Percentiles rank a stretch among this genome's conserved stretches.
Evolutionary conservation across 1,140 invertebrate species (phyloP).

Genomic region (Zaprionus nigranus): DNA sequence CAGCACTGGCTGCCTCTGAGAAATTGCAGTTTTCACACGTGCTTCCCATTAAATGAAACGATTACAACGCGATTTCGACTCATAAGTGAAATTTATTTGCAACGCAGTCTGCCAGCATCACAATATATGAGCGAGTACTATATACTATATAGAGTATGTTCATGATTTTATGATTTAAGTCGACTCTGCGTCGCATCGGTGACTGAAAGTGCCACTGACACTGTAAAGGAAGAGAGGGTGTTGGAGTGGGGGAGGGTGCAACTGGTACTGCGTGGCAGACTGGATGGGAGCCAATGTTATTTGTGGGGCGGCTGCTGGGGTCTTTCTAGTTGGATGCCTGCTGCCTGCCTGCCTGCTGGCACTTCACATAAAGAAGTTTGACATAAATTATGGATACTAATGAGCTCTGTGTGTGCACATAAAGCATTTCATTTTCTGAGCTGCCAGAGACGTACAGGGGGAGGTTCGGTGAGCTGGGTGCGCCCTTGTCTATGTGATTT

Average conservation of each 20-base stretch:
- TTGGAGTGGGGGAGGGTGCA: neutral
- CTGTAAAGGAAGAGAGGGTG: neutral
- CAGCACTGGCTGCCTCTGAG: slow-evolving; percentile 37
- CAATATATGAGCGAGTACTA: slow-evolving; percentile 28
- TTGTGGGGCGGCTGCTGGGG: slow-evolving; percentile 49
- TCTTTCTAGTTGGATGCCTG: slow-evolving; percentile 25
- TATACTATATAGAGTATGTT: slow-evolving; percentile 37
- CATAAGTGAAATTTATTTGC: slow-evolving; percentile 83
- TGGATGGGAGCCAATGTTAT: slow-evolving; percentile 35
- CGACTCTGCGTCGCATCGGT: slow-evolving; percentile 21
- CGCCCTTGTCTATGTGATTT: slow-evolving; percentile 23
- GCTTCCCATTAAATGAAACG: slow-evolving; percentile 82
- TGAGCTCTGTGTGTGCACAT: slow-evolving; percentile 72
- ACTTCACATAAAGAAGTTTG: slow-evolving; percentile 78
- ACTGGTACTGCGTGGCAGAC: neutral
- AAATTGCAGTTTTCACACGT: slow-evolving; percentile 80
- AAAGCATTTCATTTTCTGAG: slow-evolving; percentile 60
- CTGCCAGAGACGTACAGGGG: neutral
- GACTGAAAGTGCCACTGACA: slow-evolving; percentile 25
- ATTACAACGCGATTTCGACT: slow-evolving; percentile 70
- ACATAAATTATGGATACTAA: slow-evolving; percentile 82
- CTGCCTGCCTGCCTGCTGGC: slow-evolving; percentile 34
- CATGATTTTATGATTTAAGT: slow-evolving; percentile 64
- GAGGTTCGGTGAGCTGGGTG: neutral
- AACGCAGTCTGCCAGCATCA: slow-evolving; percentile 46